Evolutionary conservation across 2,797 vertebrate genomes (phyloP).

Genomic region (Aratinga solstitialis): DNA sequence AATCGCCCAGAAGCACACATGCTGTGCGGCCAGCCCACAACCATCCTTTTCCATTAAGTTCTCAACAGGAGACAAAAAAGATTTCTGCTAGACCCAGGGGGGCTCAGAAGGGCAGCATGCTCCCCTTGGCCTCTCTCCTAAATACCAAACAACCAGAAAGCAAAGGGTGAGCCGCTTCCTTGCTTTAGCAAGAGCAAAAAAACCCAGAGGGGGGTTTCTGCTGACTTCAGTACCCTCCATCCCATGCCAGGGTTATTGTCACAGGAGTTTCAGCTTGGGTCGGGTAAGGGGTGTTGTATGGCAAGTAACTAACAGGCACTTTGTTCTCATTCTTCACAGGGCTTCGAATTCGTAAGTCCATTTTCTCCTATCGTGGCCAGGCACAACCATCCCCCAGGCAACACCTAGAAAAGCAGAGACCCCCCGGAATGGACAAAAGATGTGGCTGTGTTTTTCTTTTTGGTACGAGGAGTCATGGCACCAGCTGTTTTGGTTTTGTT

Average conservation of each 20-base stretch:
- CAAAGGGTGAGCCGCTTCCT: background rate
- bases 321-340: conserved; percentile 54
- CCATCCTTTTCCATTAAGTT: background rate
- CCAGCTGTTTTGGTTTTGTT: conserved; percentile 78
- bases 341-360: conserved; percentile 15
- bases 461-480: conserved; percentile 86
- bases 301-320: conserved; percentile 22
- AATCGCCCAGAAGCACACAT: fast-evolving
- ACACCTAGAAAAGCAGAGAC: conserved; percentile 56
- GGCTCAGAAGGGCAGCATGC: background rate
- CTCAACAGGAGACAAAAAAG: background rate
- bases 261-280: background rate
- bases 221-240: background rate
- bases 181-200: background rate
- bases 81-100: background rate
- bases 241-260: background rate
- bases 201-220: background rate
- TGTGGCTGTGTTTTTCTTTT: conserved; percentile 73
- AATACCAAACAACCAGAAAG: background rate
- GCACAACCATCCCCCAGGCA: conserved; percentile 49
- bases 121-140: background rate
- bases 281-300: background rate
- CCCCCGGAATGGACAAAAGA: conserved; percentile 31
- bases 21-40: fast-evolving
- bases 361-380: conserved; percentile 28